A percentile compares a stretch with the other conserved stretches of the same genome.
phyloP scores from a whole-genome alignment of 2,888 invertebrate genomes.

The Drosophila heteroneura region DNA sequence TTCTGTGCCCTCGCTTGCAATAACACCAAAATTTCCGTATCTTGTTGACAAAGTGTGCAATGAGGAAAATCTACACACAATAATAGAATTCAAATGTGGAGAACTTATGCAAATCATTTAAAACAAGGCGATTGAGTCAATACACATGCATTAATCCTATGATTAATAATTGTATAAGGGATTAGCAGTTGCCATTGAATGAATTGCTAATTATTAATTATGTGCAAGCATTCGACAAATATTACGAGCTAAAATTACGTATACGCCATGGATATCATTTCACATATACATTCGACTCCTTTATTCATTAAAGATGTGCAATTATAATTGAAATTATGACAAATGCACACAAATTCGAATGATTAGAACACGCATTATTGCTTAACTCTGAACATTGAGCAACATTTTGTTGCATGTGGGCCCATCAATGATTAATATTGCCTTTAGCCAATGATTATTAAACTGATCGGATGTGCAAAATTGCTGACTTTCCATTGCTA shows the following conservation, averaged over 20 bases:
- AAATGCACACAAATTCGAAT: not conserved
- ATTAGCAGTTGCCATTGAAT: not conserved
- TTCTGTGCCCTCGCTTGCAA: constrained; percentile 31
- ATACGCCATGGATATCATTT: constrained; percentile 38
- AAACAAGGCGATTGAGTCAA: not conserved
- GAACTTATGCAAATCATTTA: constrained; percentile 5
- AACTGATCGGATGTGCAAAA: constrained; percentile 1
- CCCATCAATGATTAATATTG: no score
- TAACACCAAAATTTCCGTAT: constrained; percentile 45
- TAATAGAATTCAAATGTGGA: constrained; percentile 3
- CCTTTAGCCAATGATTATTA: not conserved
- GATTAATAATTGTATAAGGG: not conserved
- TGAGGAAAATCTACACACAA: constrained; percentile 19
- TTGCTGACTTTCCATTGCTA: constrained; percentile 4
- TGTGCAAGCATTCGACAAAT: not conserved
- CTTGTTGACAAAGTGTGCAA: constrained; percentile 26
- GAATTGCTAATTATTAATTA: not conserved
- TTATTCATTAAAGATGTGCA: not conserved
- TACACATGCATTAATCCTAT: not conserved
- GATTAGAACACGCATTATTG: not conserved
- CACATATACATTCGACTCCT: not conserved
- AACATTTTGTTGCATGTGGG: not conserved
- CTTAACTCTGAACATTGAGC: not conserved
- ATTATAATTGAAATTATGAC: not conserved
- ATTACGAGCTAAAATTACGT: constrained; percentile 24